Conservation (phyloP, 2,797 vertebrate species). For the Muscicapa comitata region DNA sequence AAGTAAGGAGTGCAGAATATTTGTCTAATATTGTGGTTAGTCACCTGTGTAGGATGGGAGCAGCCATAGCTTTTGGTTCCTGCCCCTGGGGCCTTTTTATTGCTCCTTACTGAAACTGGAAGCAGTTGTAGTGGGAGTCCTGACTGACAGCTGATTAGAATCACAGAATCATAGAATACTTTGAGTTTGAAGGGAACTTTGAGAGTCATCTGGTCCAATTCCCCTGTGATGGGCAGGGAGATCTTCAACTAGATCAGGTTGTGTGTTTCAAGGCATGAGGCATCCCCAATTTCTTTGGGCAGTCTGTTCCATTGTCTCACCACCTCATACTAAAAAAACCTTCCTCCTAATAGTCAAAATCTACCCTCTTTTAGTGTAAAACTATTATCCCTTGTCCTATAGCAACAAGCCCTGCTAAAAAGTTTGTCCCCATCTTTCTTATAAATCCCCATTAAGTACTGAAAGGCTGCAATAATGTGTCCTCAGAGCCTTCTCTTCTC, state of each 20-base stretch:
- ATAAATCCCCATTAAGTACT: neutral
- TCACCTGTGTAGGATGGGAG: neutral
- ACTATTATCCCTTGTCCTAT: neutral
- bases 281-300: neutral
- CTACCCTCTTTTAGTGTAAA: neutral
- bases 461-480: fast-evolving
- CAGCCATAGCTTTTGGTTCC: neutral
- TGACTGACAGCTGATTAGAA: neutral
- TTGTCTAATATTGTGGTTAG: neutral
- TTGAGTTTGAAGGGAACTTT: neutral
- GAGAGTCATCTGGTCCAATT: neutral
- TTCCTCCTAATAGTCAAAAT: neutral
- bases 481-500: neutral
- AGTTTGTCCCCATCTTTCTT: neutral
- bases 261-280: fast-evolving
- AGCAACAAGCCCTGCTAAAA: neutral
- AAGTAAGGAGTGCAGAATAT: neutral
- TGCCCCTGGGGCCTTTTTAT: neutral
- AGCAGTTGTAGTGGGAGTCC: neutral
- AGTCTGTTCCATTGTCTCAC: neutral
- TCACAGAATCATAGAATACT: neutral
- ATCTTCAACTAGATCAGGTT: neutral
- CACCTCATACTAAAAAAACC: neutral
- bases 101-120: neutral
- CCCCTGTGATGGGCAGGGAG: neutral